A percentile compares a stretch with the other conserved stretches of the same genome.
phyloP scores from a whole-genome alignment of 2,888 invertebrate species.

The Dascillus cervinus region DNA sequence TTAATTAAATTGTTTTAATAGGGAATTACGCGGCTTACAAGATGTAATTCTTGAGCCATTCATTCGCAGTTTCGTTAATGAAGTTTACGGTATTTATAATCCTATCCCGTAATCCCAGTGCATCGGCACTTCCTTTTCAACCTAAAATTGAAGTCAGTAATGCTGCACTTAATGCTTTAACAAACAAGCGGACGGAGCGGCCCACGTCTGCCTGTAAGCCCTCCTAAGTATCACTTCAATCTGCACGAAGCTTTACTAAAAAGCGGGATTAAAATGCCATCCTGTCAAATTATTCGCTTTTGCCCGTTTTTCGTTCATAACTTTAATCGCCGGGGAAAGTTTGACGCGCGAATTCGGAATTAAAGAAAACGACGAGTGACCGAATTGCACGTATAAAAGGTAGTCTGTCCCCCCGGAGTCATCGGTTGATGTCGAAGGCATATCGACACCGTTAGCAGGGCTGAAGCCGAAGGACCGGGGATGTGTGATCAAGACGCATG shows the following conservation, averaged over 20 bases:
- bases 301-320: not conserved
- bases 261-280: slow-evolving; percentile 3
- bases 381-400: slow-evolving; percentile 12
- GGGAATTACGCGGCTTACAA: too few species aligned
- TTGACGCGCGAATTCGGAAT: not conserved
- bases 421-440: slow-evolving; percentile 17
- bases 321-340: too few species aligned
- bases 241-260: slow-evolving; percentile 4
- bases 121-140: too few species aligned
- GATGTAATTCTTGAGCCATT: too few species aligned
- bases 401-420: slow-evolving; percentile 24
- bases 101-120: too few species aligned
- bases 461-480: slow-evolving; percentile 14
- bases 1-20: too few species aligned
- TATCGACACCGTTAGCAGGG: slow-evolving; percentile 17
- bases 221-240: slow-evolving; percentile 3
- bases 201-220: slow-evolving; percentile 4
- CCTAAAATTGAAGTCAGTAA: too few species aligned
- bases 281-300: slow-evolving; percentile 5
- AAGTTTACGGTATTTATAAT: too few species aligned
- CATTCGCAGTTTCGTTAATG: too few species aligned
- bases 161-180: slow-evolving; percentile 1
- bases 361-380: not conserved
- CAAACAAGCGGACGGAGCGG: slow-evolving; percentile 1
- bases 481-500: slow-evolving; percentile 27